These are phyloP conservation scores for Erpetoichthys calabaricus DNA, from an alignment of 2,797 vertebrate genomes.

Conservation along the genomic window DNA sequence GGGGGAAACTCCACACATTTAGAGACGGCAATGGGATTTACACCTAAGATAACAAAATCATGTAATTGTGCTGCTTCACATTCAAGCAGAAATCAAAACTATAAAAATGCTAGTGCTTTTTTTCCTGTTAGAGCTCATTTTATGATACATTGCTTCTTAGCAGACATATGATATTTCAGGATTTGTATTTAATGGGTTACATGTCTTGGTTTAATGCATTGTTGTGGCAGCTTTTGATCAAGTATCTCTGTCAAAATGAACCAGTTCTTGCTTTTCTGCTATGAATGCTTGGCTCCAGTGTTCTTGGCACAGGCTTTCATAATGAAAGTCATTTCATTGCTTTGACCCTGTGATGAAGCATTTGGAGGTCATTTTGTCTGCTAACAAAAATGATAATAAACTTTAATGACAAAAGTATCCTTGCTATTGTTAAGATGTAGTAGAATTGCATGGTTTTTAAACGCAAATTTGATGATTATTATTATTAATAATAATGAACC, in stretches of 20 bases:
- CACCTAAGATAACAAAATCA: too few relatives aligned
- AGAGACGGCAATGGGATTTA: too few relatives aligned
- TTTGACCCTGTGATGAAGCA: neutral
- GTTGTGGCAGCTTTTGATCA: constrained; percentile 6
- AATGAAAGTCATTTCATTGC: neutral
- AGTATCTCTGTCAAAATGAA: constrained; percentile 5
- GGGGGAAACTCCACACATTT: too few relatives aligned
- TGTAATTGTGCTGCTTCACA: too few relatives aligned
- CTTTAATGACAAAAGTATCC: too few relatives aligned
- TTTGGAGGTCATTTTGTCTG: neutral
- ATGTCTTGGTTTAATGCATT: constrained; percentile 6
- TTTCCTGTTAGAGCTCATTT: neutral
- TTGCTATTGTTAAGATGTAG: too few relatives aligned
- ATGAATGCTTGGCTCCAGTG: constrained; percentile 3
- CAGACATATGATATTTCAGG: constrained; percentile 5
- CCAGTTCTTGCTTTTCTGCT: neutral
- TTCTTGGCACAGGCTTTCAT: neutral
- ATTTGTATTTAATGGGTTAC: constrained; percentile 4
- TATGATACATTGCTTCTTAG: constrained; percentile 1
- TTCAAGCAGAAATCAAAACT: too few relatives aligned
- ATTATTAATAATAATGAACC: too few relatives aligned
- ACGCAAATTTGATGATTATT: too few relatives aligned
- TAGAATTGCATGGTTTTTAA: too few relatives aligned
- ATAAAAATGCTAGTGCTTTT: too few relatives aligned
- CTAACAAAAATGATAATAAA: too few relatives aligned